Base-by-base conservation (phyloP, 2,797 vertebrate genomes). In the Crenichthys baileyi region DNA sequence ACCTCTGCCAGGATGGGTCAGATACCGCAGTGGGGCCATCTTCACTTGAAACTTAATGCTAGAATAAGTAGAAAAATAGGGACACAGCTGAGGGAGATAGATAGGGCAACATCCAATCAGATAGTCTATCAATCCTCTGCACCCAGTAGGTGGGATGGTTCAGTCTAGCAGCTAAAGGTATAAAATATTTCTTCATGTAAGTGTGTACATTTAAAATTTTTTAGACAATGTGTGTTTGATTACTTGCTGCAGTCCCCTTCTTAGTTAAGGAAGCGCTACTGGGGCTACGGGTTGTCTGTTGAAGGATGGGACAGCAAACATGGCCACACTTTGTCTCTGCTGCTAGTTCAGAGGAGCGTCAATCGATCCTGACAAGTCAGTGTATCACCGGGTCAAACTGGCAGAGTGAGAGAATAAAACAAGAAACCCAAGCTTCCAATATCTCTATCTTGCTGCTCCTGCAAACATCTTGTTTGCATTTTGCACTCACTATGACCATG, bases 301-400 rank as follows among this genome's bases (percentile, higher is more conserved):
- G 76, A 76, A 26, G 72, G 63, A 72, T 29, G 80, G 78, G 70
- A 24, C 50, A 85, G 78, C 85, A 83, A 83, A 88, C 83, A 81
- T 77, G 87, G 83, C 87, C 88, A 87, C 79, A 70, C 81, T 82
- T 44, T 76, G 81, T 87, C 82, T 88, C 79, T 73, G 81, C 86
- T 86, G 89, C 88, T 82, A 85, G 82, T 87, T 91, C 80, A 41
- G 61, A 87, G 87, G 83, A 93, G 82, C 84, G 88, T 90, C 87
- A 81, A 94, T 93, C 60, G 56, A 89, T 92, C 80, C 77, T 93
- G 93, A 94, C 92, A 93, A 92, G 88, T 92, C 88, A 88, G 88
- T 91, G 89, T 93, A 90, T 94, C 92, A 94, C 91, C 88, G 75
- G 90, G 90, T 91, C 89, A 92, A 85, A n/a, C 41, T 60, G 75